phyloP scores from a whole-genome alignment of 2,888 invertebrate species.

The Cataglyphis altisquamis region DNA sequence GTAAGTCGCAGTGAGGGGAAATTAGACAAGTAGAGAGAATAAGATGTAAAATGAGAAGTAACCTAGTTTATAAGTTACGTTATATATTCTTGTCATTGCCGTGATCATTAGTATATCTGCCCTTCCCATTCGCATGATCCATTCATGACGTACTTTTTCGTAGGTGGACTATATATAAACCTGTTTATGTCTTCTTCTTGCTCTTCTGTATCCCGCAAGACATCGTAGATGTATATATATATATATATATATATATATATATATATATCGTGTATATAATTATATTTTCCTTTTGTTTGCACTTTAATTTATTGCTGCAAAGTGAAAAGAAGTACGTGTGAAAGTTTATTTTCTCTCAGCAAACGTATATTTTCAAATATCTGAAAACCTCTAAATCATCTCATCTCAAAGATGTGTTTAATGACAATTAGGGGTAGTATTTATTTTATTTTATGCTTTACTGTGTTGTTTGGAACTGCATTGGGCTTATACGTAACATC shows the following conservation, averaged over 20 bases:
- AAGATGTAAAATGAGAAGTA: conserved; percentile 75
- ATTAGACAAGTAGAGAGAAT: conserved; percentile 76
- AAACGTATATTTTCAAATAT: neutral
- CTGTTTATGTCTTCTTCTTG: conserved; percentile 72
- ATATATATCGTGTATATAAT: conserved; percentile 57
- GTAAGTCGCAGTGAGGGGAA: conserved; percentile 57
- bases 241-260: conserved; percentile 56
- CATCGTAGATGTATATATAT: conserved; percentile 72
- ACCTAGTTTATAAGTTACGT: conserved; percentile 57
- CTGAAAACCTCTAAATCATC: neutral
- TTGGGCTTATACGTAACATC: conserved; percentile 78
- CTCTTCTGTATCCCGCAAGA: conserved; percentile 67
- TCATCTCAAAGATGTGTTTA: conserved; percentile 30
- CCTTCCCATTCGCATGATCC: conserved; percentile 70
- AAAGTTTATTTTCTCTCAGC: conserved; percentile 3
- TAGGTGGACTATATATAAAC: conserved; percentile 80
- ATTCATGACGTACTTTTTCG: conserved; percentile 76
- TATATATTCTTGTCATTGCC: conserved; percentile 75
- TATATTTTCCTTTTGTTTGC: conserved; percentile 38
- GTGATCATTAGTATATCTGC: conserved; percentile 74
- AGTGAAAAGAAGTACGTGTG: neutral
- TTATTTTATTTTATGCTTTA: neutral
- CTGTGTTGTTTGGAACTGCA: conserved; percentile 48
- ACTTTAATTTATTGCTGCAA: neutral
- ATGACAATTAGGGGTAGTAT: conserved; percentile 31